These are phyloP conservation scores for Helogale parvula DNA, from an alignment of 2,113 vertebrate genomes.

Conservation along the genomic window DNA sequence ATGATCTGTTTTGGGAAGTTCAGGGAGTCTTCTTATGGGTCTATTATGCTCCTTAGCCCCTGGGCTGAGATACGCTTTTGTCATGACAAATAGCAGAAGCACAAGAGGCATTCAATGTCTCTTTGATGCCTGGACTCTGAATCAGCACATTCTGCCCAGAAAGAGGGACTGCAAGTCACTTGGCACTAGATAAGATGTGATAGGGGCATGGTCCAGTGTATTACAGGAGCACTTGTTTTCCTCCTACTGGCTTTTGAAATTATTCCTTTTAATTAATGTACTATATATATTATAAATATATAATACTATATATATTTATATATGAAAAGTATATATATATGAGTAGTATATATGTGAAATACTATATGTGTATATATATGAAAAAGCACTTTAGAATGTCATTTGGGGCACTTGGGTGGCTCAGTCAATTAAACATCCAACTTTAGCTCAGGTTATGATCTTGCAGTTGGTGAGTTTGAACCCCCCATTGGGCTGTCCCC, in stretches of 20 bases:
- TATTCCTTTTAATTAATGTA: not conserved
- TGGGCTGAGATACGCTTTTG: not conserved
- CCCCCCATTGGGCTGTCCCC: no score
- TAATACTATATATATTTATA: no score
- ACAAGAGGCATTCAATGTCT: not conserved
- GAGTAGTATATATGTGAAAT: no score
- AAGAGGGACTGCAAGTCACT: not conserved
- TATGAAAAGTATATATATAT: no score
- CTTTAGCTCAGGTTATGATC: no score
- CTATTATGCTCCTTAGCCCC: not conserved
- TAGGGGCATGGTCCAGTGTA: not conserved
- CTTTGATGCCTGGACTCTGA: not conserved
- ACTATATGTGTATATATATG: no score
- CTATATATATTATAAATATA: no score
- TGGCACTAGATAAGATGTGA: not conserved
- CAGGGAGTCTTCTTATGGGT: not conserved
- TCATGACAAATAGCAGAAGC: not conserved
- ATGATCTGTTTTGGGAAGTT: not conserved
- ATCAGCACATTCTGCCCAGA: not conserved
- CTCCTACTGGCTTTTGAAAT: not conserved
- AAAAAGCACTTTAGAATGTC: not conserved
- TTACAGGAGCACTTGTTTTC: not conserved
- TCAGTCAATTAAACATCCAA: no score
- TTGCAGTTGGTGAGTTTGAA: no score
- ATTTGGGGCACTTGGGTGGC: not conserved